phyloP scores from a whole-genome alignment of 2,797 vertebrate genomes.

The Chelon labrosus region DNA sequence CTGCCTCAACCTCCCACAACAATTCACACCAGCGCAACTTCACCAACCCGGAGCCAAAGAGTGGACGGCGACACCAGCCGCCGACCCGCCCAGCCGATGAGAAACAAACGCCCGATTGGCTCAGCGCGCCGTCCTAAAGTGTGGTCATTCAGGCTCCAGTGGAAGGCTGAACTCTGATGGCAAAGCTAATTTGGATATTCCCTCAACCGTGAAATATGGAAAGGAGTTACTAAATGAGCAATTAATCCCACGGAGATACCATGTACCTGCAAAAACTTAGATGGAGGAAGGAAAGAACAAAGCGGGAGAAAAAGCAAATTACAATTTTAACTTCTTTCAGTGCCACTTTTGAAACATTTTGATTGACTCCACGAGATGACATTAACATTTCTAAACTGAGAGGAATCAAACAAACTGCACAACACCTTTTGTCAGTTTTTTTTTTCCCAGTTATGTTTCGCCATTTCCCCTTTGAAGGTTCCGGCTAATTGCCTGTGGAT shows the following conservation, averaged over 20 bases:
- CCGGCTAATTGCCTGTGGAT: conserved; percentile 64
- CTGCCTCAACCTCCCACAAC: conserved; percentile 54
- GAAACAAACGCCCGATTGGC: conserved; percentile 61
- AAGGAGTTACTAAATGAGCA: conserved; percentile 84
- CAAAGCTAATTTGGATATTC: conserved; percentile 83
- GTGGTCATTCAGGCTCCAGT: conserved; percentile 75
- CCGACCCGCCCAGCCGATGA: conserved; percentile 53
- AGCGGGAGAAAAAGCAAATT: conserved; percentile 49
- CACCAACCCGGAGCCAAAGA: conserved; percentile 36
- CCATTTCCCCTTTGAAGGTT: conserved; percentile 60
- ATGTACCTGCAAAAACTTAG: conserved; percentile 73
- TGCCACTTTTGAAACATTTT: conserved; percentile 17
- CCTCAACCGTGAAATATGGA: conserved; percentile 82
- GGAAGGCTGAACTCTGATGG: conserved; percentile 79
- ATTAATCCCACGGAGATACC: conserved; percentile 82
- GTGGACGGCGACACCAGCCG: conserved; percentile 43
- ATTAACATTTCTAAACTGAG: conserved; percentile 18
- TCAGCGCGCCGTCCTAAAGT: conserved; percentile 50
- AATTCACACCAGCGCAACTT: conserved; percentile 38
- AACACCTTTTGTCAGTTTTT: conserved; percentile 34
- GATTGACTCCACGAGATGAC: conserved; percentile 23
- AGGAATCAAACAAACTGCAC: conserved; percentile 12
- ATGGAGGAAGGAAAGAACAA: conserved; percentile 55
- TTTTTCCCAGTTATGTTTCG: conserved; percentile 29
- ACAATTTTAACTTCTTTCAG: conserved; percentile 57